Percentiles rank a stretch among this genome's conserved stretches.
These are phyloP conservation scores for Halisarca cf. caerulea DNA, from an alignment of 37 sponge, comb jelly and placozoan species.

Conservation along the genomic window DNA sequence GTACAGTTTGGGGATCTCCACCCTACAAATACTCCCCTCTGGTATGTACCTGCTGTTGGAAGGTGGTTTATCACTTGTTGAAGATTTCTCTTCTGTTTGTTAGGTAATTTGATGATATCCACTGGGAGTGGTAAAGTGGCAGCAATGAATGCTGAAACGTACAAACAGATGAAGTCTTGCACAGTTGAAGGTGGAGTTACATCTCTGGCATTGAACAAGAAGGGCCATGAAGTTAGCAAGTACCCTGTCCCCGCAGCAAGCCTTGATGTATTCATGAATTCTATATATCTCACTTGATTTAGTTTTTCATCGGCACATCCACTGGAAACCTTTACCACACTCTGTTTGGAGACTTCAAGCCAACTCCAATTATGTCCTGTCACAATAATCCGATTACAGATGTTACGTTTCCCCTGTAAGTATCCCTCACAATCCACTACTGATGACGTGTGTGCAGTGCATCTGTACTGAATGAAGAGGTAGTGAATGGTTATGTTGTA, in stretches of 20 bases:
- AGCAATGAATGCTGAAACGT: constrained; percentile 42
- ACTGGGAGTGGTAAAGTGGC: constrained; percentile 92
- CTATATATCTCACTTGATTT: not conserved
- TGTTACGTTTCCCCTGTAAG: constrained; percentile 76
- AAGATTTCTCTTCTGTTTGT: not conserved
- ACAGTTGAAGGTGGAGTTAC: constrained; percentile 75
- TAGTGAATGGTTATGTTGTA: not conserved
- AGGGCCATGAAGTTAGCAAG: constrained; percentile 73
- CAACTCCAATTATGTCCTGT: constrained; percentile 60
- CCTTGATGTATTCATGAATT: no score
- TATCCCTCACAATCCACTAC: not conserved
- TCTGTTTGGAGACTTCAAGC: constrained; percentile 55
- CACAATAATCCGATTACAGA: constrained; percentile 80
- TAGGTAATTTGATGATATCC: constrained; percentile 75
- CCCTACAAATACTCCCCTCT: constrained; percentile 55
- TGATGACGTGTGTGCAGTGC: not conserved
- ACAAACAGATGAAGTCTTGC: constrained; percentile 48
- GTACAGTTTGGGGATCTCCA: constrained; percentile 68
- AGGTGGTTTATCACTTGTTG: not conserved
- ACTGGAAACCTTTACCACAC: constrained; percentile 59
- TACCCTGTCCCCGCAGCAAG: not conserved
- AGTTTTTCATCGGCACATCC: constrained; percentile 83
- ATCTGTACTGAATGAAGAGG: not conserved
- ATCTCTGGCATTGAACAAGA: constrained; percentile 75
- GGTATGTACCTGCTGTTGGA: constrained; percentile 19